Evolutionary conservation across 2,797 vertebrate species (phyloP).

Genomic region (Micropoecilia bifurca): DNA sequence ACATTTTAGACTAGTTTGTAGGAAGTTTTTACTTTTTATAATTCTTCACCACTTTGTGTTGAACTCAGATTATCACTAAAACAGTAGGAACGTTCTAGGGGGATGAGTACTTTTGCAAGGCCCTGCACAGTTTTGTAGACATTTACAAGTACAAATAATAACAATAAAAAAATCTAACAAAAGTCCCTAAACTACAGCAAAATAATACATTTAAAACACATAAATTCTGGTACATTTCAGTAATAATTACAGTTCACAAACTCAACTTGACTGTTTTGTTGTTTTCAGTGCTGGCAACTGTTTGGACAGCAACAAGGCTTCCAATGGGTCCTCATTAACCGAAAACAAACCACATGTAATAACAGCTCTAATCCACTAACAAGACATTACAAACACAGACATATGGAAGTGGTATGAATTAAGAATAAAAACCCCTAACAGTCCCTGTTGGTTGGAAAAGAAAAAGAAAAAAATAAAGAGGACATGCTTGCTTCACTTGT

Average conservation of each 20-base stretch:
- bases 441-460: not conserved
- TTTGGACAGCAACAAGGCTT: slow-evolving; percentile 2
- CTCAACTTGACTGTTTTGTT: not conserved
- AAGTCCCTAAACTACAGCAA: not conserved
- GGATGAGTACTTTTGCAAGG: not conserved
- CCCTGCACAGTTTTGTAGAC: not conserved
- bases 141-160: not conserved
- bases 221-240: not conserved
- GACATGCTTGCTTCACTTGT: not conserved
- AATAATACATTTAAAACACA: not conserved
- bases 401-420: slow-evolving; percentile 1
- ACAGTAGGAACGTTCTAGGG: not conserved
- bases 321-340: not conserved
- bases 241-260: slow-evolving; percentile 2
- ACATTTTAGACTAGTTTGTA: not conserved
- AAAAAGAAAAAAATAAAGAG: not conserved
- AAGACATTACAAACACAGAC: slow-evolving; percentile 6
- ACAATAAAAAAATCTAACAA: not conserved
- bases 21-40: not conserved
- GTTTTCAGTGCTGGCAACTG: slow-evolving; percentile 2
- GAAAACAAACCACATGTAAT: slow-evolving; percentile 7
- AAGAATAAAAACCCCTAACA: not conserved
- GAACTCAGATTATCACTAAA: not conserved
- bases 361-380: slow-evolving; percentile 5
- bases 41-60: not conserved